Evolutionary conservation across 2,113 vertebrate genomes (phyloP).

Genomic region (Megaceryle torquata): DNA sequence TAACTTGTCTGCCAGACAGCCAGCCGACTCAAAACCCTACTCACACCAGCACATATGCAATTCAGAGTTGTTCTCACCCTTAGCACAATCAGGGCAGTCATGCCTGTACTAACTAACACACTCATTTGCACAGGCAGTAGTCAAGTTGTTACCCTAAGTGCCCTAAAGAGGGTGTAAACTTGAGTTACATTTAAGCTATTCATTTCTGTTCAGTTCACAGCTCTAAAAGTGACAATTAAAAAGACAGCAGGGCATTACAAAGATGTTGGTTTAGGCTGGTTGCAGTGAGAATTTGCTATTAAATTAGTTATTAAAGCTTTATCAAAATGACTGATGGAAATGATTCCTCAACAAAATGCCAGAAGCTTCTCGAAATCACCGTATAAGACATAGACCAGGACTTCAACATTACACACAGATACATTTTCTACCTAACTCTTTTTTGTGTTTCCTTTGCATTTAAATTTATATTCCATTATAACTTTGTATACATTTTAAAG

Average conservation of each 20-base stretch:
- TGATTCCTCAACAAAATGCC: background rate
- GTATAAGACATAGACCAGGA: background rate
- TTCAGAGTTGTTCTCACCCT: background rate
- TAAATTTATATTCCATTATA: background rate
- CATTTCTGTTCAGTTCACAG: constrained; percentile 16
- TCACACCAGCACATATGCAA: accelerated
- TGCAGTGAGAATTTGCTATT: constrained; percentile 11
- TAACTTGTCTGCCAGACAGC: background rate
- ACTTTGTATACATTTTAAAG: background rate
- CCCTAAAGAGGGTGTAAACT: constrained; percentile 1
- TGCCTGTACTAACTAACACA: background rate
- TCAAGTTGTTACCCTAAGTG: background rate
- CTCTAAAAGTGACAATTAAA: constrained; percentile 61
- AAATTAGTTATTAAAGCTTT: constrained; percentile 44
- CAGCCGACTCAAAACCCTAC: background rate
- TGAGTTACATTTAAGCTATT: constrained; percentile 46
- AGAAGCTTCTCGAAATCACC: constrained; percentile 23
- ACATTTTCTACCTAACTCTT: background rate
- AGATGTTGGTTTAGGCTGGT: background rate
- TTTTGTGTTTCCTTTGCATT: background rate
- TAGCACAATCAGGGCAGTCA: background rate
- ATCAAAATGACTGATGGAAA: background rate
- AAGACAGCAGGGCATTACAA: constrained; percentile 13
- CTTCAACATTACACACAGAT: background rate
- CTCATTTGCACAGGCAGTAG: background rate